Conservation (phyloP, 2,113 vertebrate genomes). For the Antechinus flavipes region DNA sequence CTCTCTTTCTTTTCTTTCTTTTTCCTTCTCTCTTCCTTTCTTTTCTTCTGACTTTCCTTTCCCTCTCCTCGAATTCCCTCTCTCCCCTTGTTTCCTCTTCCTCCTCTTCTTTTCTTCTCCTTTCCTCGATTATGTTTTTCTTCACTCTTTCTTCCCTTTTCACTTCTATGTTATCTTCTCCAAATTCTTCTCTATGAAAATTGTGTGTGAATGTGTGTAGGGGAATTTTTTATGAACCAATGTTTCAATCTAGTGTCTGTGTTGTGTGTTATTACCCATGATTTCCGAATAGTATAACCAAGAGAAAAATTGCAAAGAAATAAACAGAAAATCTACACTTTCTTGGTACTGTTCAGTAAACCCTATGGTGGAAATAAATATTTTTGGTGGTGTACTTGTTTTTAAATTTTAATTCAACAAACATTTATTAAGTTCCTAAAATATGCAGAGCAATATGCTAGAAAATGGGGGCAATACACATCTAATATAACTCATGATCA, state of each 20-base stretch:
- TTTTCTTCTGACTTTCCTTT: not conserved
- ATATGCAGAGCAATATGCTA: not conserved
- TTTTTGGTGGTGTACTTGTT: not conserved
- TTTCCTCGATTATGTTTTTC: not conserved
- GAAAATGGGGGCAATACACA: not conserved
- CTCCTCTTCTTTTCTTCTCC: not conserved
- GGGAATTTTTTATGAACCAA: not conserved
- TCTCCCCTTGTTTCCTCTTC: not conserved
- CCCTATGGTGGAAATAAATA: not conserved
- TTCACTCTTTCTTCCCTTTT: not conserved
- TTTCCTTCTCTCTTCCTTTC: not conserved
- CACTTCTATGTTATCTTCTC: not conserved
- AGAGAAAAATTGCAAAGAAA: not conserved
- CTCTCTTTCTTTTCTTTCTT: not conserved
- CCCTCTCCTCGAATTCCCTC: not conserved
- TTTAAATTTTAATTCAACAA: not conserved
- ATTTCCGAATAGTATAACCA: not conserved
- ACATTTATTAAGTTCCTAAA: not conserved
- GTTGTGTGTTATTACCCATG: not conserved
- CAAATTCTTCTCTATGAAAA: not conserved
- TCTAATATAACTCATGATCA: not conserved
- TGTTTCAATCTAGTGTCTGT: not conserved
- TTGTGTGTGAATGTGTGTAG: fast-evolving
- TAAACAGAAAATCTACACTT: not conserved
- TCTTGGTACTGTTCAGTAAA: not conserved